phyloP scores from a whole-genome alignment of 2,797 vertebrate genomes.

The Fundulus diaphanus region DNA sequence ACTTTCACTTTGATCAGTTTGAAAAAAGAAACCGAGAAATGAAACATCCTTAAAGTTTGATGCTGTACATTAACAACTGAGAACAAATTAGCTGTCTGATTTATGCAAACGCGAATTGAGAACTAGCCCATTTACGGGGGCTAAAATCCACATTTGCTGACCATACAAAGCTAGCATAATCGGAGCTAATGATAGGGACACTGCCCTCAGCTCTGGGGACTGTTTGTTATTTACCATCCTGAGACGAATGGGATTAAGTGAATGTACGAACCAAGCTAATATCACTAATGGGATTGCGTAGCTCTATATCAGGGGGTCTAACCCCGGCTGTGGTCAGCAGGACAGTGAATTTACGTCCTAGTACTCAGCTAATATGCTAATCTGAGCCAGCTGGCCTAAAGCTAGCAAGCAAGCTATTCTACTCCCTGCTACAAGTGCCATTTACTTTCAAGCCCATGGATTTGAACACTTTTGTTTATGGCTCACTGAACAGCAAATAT shows the following conservation, averaged over 20 bases:
- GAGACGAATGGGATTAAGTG: conserved; percentile 65
- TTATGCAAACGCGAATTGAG: conserved; percentile 3
- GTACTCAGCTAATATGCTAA: conserved; percentile 56
- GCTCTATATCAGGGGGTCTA: conserved; percentile 63
- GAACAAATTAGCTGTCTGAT: conserved; percentile 7
- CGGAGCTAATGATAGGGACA: conserved; percentile 61
- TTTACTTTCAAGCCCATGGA: conserved; percentile 46
- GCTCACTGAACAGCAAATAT: conserved; percentile 19
- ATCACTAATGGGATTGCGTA: conserved; percentile 70
- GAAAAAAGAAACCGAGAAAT: conserved; percentile 35
- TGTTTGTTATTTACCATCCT: conserved; percentile 62
- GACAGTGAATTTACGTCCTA: conserved; percentile 41
- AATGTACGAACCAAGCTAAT: conserved; percentile 59
- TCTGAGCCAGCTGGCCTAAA: conserved; percentile 49
- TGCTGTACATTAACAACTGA: conserved; percentile 37
- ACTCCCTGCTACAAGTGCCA: conserved; percentile 29
- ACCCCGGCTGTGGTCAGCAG: conserved; percentile 66
- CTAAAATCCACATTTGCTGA: conserved; percentile 46
- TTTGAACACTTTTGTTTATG: conserved; percentile 61
- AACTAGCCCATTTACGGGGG: conserved; percentile 15
- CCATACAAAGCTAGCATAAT: conserved; percentile 53
- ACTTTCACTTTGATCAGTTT: conserved; percentile 35
- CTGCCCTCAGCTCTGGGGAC: conserved; percentile 50
- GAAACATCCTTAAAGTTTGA: conserved; percentile 25
- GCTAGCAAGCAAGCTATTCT: conserved; percentile 23